Base-by-base conservation (phyloP, 1,140 invertebrate genomes). In the Drosophila murphyi region DNA sequence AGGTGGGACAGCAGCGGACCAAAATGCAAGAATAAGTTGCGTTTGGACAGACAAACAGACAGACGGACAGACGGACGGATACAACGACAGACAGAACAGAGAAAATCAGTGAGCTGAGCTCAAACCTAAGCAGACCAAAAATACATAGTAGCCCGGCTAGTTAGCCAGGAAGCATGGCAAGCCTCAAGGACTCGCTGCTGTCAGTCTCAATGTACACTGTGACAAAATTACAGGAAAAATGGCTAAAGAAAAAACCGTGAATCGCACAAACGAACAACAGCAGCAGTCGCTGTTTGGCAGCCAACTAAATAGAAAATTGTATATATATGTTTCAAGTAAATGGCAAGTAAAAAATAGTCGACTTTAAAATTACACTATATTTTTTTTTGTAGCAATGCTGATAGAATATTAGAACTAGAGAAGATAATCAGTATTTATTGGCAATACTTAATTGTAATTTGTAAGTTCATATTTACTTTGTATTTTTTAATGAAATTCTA, bases 1-100 rank as follows among this genome's bases (percentile, higher is more conserved):
- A 88, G 82, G 80, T 88, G 79, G 83, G 59, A 73, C 59, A 63
- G 76, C 67, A 72, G 63, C 57, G 69, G 51, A 74, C 76, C 67
- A 68, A 59, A 73, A 73, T 78, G 65, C 62, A 20, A 20, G 80
- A 83, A 88, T 80, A 83, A 89, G 80, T 89, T 88, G 83, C 64
- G 47, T 68, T 73, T 69, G 71, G 71, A 83, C 64, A 71, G 82
- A 71, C 77, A 78, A 64, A 80, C 6, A n/a, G 59, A 65, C 60
- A 64, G 62, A 35, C 37, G 31, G 35, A 60, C 45, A 43, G 37
- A 5, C 29, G 52, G 50, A 28, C 37, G 28, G 20, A 20, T 20
- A 20, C 20, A 43, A 56, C 31, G 64, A 61, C 60, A 52, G 59
- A 47, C 57, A 71, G 72, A 67, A 70, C 64, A 73, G 76, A 65